Percentiles rank a stretch among this genome's conserved stretches.
These are phyloP conservation scores for Smittia aterrima DNA, from an alignment of 2,888 invertebrate species.

Conservation along the genomic window DNA sequence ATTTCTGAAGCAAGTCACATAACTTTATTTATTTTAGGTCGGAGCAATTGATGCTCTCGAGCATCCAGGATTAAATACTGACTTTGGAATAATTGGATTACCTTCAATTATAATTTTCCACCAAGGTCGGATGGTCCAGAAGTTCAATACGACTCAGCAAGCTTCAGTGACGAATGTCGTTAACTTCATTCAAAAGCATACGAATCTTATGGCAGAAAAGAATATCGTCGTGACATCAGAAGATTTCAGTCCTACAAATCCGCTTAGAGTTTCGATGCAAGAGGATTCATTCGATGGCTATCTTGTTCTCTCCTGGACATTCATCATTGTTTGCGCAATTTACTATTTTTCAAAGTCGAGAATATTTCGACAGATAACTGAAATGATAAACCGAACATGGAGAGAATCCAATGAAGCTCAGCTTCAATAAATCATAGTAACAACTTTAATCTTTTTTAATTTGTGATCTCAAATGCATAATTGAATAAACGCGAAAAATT, in stretches of 20 bases:
- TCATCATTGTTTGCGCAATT: slow-evolving; percentile 70
- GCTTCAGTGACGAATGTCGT: slow-evolving; percentile 77
- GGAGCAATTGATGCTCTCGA: slow-evolving; percentile 87
- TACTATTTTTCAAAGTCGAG: slow-evolving; percentile 76
- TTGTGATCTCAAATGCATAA: slow-evolving; percentile 2
- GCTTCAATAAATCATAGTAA: neutral
- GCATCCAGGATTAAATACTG: slow-evolving; percentile 80
- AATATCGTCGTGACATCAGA: slow-evolving; percentile 69
- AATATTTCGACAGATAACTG: slow-evolving; percentile 76
- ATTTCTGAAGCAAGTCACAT: too few species aligned
- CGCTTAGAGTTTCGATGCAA: slow-evolving; percentile 61
- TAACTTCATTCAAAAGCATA: slow-evolving; percentile 73
- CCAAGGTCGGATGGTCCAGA: slow-evolving; percentile 79
- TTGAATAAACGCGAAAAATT: neutral
- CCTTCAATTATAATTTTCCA: slow-evolving; percentile 87
- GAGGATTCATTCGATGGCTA: slow-evolving; percentile 77
- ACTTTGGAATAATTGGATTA: slow-evolving; percentile 87
- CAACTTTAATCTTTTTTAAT: neutral
- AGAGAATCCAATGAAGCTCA: slow-evolving; percentile 71
- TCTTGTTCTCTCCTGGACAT: slow-evolving; percentile 79
- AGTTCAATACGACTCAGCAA: slow-evolving; percentile 73
- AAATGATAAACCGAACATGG: slow-evolving; percentile 83
- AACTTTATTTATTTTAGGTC: neutral
- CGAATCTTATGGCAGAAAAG: slow-evolving; percentile 63
- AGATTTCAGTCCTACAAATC: slow-evolving; percentile 78